Evolutionary conservation across 35 echinoderm and acorn worm species (phyloP), one percentile per base, ranked within the genome.

Genomic region (Holothuria glaberrima): DNA sequence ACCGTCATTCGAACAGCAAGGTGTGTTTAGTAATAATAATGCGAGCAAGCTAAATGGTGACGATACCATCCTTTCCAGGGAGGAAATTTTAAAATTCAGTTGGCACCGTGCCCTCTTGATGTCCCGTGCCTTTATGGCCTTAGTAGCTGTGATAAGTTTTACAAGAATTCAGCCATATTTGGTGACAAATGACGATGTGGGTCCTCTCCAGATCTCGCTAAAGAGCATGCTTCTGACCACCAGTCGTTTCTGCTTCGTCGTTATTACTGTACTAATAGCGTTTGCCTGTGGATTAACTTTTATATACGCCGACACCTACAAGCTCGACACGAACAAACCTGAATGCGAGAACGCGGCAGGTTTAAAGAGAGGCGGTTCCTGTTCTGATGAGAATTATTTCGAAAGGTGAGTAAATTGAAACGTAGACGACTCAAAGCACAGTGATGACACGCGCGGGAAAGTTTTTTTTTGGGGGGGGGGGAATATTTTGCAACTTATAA

Each of bases 261-360:
- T 96, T 4, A 86, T 88, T 31, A 44, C 88, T 21, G 90, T 90
- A n/a, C 71, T 96, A 70, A 58, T 85, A 20, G 88, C 94, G 0
- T 96, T 96, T 58, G 92, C 94, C 9, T 71, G 83, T 45, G 86
- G 91, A 17, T 27, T 96, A 61, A 96, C 94, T 6, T 92, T 86
- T n/a, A 90, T 83, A 10, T 96, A 96, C 80, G 41, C 80, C 12
- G 58, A 92, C 41, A 71, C 60, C 12, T 93, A 92, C 56, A 32
- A 74, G 3, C 63, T 48, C 9, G 30, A 6, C 9, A 18, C 62
- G 3, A 41, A 34, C 9, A 69, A 46, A 29, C 32, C 12, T 0
- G 85, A 87, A 68, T 87, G 85, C 26, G 62, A 46, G 19, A 87
- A 87, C 33, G 33, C 60, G 3, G 32, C 41, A n/a, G 85, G 85